phyloP scores from a whole-genome alignment of 1,140 invertebrate species.

The Bradynema listronoti region DNA sequence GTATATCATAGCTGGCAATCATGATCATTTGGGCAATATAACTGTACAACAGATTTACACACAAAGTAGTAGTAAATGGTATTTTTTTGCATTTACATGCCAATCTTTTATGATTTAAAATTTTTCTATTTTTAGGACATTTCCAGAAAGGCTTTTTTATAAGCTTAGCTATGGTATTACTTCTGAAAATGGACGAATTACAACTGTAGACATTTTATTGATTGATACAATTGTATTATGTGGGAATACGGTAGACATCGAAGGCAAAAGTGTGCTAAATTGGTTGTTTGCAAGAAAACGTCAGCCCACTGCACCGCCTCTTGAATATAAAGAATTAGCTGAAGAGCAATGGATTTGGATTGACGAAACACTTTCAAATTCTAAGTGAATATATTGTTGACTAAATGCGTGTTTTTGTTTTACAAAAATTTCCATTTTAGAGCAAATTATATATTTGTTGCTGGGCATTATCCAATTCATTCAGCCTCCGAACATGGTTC shows the following conservation, averaged over 20 bases:
- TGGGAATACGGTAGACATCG: constrained; percentile 44
- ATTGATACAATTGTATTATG: constrained; percentile 45
- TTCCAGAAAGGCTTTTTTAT: constrained; percentile 42
- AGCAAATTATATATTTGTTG: constrained; percentile 62
- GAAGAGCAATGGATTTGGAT: constrained; percentile 61
- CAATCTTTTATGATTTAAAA: constrained; percentile 23
- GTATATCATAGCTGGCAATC: constrained; percentile 62
- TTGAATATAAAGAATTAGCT: constrained; percentile 33
- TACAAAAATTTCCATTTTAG: constrained; percentile 43
- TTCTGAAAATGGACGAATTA: neutral
- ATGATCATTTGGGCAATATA: constrained; percentile 61
- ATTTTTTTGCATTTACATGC: neutral
- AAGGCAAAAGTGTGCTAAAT: constrained; percentile 29
- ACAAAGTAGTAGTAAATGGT: constrained; percentile 59
- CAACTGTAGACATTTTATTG: constrained; percentile 32
- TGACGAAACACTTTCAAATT: constrained; percentile 52
- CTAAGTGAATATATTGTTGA: constrained; percentile 35
- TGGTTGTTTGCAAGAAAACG: constrained; percentile 36
- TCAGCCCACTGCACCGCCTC: constrained; percentile 30
- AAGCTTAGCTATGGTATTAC: constrained; percentile 30
- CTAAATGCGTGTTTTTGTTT: neutral
- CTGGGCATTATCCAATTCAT: constrained; percentile 63
- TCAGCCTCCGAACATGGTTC: constrained; percentile 62
- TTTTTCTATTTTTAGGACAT: constrained; percentile 35
- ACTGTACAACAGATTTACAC: constrained; percentile 59